These are phyloP conservation scores for Sarcophaga carnaria DNA, from an alignment of 2,888 invertebrate species.

Conservation along the genomic window DNA sequence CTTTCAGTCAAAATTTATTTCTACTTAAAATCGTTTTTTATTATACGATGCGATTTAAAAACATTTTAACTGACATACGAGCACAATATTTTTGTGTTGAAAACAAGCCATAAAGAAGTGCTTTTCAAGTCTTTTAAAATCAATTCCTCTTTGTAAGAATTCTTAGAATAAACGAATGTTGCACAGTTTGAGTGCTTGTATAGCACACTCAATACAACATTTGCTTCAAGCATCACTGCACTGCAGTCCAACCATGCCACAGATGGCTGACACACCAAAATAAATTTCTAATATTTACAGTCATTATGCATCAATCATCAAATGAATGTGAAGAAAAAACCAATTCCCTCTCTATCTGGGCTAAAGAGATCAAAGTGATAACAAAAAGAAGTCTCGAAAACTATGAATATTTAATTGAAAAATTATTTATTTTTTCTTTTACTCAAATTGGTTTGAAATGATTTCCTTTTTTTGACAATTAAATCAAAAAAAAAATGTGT, in stretches of 20 bases:
- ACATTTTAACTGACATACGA: too few relatives aligned
- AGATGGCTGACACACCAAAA: neutral
- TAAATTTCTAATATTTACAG: slow-evolving; percentile 40
- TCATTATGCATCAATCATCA: slow-evolving; percentile 65
- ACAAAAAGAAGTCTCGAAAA: slow-evolving; percentile 46
- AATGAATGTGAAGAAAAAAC: slow-evolving; percentile 12
- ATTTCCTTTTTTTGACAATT: neutral
- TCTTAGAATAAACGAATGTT: too few relatives aligned
- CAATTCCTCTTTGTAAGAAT: too few relatives aligned
- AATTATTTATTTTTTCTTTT: slow-evolving; percentile 33
- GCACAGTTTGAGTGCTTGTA: neutral
- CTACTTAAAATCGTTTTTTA: too few relatives aligned
- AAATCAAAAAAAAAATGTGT: slow-evolving; percentile 16
- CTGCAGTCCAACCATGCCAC: neutral
- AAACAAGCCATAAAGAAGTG: too few relatives aligned
- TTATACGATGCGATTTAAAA: too few relatives aligned
- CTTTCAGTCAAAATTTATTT: too few relatives aligned
- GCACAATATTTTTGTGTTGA: too few relatives aligned
- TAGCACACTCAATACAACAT: neutral
- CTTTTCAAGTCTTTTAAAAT: too few relatives aligned
- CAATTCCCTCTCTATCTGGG: slow-evolving; percentile 47
- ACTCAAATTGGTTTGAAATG: neutral
- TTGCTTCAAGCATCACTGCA: neutral
- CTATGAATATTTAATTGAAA: slow-evolving; percentile 53
- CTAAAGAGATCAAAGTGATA: slow-evolving; percentile 60